These are phyloP conservation scores for Ericerus pela DNA, from an alignment of 1,140 invertebrate species.

Conservation along the genomic window DNA sequence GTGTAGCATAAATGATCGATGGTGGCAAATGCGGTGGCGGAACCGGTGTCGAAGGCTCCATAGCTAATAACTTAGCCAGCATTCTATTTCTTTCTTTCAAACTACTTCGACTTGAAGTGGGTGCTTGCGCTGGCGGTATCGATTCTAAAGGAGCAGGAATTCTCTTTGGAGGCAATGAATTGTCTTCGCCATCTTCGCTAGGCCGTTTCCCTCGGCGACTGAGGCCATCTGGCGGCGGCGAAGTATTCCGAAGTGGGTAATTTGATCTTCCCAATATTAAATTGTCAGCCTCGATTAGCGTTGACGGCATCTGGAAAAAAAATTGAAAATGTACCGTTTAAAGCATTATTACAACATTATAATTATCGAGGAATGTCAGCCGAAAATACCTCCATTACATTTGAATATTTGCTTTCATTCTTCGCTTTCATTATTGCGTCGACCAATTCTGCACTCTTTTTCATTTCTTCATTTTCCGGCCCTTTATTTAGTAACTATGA, in stretches of 20 bases:
- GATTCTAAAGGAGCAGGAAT: constrained; percentile 14
- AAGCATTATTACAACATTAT: no score
- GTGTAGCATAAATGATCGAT: constrained; percentile 46
- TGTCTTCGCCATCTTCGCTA: constrained; percentile 45
- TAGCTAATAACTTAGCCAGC: constrained; percentile 64
- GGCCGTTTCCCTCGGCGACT: constrained; percentile 43
- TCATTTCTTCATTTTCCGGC: constrained; percentile 59
- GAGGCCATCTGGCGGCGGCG: constrained; percentile 32
- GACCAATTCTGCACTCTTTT: constrained; percentile 50
- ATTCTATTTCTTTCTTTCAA: constrained; percentile 73
- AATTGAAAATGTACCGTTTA: no score
- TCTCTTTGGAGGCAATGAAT: constrained; percentile 9
- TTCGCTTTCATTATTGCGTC: constrained; percentile 59
- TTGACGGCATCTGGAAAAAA: no score
- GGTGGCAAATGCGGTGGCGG: constrained; percentile 46
- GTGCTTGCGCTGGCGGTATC: constrained; percentile 19
- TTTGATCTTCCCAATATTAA: no score
- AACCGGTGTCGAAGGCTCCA: constrained; percentile 53
- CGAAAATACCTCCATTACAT: background rate
- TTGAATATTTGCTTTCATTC: constrained; percentile 23
- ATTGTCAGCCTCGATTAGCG: no score
- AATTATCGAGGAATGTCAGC: no score
- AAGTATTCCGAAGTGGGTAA: no score
- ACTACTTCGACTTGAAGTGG: constrained; percentile 39
- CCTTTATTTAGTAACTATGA: constrained; percentile 68